Percentiles rank a stretch among this genome's conserved stretches.
These are phyloP conservation scores for Cheumatopsyche charites DNA, from an alignment of 1,140 invertebrate species.

Conservation along the genomic window DNA sequence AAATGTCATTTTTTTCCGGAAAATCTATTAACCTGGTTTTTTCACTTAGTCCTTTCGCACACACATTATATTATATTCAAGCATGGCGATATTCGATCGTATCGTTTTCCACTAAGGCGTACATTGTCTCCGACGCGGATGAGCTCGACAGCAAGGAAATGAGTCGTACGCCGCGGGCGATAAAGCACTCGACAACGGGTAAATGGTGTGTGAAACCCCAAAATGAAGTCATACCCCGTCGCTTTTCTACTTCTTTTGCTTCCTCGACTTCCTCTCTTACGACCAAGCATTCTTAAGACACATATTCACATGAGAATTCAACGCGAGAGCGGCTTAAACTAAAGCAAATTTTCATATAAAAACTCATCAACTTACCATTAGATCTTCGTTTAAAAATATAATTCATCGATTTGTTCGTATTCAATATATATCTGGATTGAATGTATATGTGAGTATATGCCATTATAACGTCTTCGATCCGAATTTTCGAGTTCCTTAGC, in stretches of 20 bases:
- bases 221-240: slow-evolving; percentile 30
- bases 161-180: slow-evolving; percentile 34
- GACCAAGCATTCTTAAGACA: neutral
- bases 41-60: too few species aligned
- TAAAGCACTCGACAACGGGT: slow-evolving; percentile 33
- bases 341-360: too few species aligned
- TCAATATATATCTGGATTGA: too few species aligned
- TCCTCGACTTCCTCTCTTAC: neutral
- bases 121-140: slow-evolving; percentile 13
- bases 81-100: neutral
- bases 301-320: neutral
- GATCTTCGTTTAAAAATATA: too few species aligned
- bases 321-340: too few species aligned
- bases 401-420: too few species aligned
- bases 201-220: slow-evolving; percentile 37
- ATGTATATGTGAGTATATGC: too few species aligned
- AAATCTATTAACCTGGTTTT: too few species aligned
- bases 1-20: too few species aligned
- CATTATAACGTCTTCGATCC: too few species aligned
- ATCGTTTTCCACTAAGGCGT: neutral
- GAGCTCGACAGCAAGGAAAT: slow-evolving; percentile 23
- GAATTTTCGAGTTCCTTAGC: too few species aligned
- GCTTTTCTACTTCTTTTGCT: neutral
- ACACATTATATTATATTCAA: too few species aligned
- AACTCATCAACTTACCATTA: neutral